A percentile compares a stretch with the other conserved stretches of the same genome.
Conservation (phyloP, 2,888 invertebrate species). For the Rhogogaster chlorosoma region DNA sequence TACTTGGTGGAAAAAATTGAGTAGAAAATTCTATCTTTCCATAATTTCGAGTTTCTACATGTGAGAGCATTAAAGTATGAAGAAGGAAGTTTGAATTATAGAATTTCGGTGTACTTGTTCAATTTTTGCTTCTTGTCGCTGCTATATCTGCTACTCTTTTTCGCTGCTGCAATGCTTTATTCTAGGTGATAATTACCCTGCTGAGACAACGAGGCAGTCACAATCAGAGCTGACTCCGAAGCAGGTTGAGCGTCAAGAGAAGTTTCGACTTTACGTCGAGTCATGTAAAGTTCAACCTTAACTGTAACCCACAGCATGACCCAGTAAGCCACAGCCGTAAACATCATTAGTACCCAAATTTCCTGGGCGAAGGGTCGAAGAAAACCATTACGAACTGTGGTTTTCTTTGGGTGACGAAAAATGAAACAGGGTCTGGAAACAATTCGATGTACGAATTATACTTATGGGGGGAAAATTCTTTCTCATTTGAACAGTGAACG, state of each 20-base stretch:
- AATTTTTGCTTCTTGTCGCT: background rate
- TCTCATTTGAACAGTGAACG: background rate
- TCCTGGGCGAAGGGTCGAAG: conserved; percentile 81
- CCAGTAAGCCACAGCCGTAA: conserved; percentile 67
- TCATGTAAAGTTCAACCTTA: conserved; percentile 61
- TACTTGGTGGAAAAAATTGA: background rate
- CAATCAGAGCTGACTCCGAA: conserved; percentile 73
- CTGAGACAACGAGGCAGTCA: conserved; percentile 77
- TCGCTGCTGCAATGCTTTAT: background rate
- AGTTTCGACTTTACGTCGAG: conserved; percentile 49
- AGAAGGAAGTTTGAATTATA: background rate
- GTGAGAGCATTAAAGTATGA: background rate
- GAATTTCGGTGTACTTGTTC: background rate
- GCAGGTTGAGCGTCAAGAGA: conserved; percentile 60
- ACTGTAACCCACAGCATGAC: conserved; percentile 62
- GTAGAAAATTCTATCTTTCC: background rate
- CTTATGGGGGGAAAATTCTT: background rate
- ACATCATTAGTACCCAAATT: conserved; percentile 81
- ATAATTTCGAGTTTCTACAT: conserved; percentile 58
- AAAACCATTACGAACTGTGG: conserved; percentile 82
- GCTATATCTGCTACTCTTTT: background rate
- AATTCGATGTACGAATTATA: background rate
- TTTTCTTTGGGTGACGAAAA: conserved; percentile 84
- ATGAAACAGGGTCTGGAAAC: conserved; percentile 82
- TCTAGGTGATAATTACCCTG: conserved; percentile 72